Evolutionary conservation across 1,140 invertebrate species (phyloP).

Genomic region (Epicauta chinensis): DNA sequence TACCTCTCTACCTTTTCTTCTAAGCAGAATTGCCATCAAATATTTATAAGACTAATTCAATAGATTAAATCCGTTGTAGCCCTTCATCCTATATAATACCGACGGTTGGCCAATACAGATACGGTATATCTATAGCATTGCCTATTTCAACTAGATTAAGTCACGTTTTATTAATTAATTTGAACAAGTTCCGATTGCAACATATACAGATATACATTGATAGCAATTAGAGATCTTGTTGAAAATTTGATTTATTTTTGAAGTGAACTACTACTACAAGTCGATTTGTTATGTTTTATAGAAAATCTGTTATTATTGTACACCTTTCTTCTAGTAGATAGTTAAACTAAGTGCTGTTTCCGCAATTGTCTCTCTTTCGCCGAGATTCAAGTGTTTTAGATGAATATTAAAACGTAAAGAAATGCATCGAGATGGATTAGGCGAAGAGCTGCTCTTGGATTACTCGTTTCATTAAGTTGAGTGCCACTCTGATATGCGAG

Average conservation of each 20-base stretch:
- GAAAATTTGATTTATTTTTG: too few relatives aligned
- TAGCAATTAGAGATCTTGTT: too few relatives aligned
- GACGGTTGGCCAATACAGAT: too few relatives aligned
- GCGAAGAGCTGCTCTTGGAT: slow-evolving; percentile 40
- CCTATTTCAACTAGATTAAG: too few relatives aligned
- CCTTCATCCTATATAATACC: too few relatives aligned
- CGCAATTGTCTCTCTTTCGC: slow-evolving; percentile 35
- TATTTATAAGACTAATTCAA: slow-evolving; percentile 29
- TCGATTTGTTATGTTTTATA: neutral
- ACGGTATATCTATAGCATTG: too few relatives aligned
- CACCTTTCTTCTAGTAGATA: slow-evolving; percentile 10
- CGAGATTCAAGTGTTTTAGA: slow-evolving; percentile 34
- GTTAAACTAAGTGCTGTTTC: slow-evolving; percentile 39
- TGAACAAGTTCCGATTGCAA: too few relatives aligned
- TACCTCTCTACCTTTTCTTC: slow-evolving; percentile 5
- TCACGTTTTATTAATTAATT: too few relatives aligned
- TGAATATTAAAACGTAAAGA: slow-evolving; percentile 43
- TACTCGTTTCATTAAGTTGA: slow-evolving; percentile 44
- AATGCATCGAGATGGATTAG: slow-evolving; percentile 42
- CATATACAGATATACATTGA: too few relatives aligned
- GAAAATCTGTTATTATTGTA: neutral
- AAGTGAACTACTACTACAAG: neutral
- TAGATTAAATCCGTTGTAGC: slow-evolving; percentile 11
- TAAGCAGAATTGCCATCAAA: slow-evolving; percentile 28
- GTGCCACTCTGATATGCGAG: slow-evolving; percentile 41